Base-by-base conservation (phyloP, 1,140 invertebrate genomes). In the Samia ricini region DNA sequence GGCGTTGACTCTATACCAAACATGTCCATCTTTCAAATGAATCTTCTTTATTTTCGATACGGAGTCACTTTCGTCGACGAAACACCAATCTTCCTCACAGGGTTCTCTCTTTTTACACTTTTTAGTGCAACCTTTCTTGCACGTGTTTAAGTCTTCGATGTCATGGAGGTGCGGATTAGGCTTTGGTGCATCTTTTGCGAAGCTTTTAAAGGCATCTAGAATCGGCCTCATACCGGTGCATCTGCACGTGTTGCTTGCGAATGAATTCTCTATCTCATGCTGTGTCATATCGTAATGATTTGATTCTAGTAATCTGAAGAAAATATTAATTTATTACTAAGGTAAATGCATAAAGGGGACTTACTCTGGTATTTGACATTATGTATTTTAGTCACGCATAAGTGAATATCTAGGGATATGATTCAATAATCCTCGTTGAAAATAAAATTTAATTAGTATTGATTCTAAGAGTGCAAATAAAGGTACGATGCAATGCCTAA, bases 201-300 rank as follows among this genome's bases (percentile, higher is more conserved):
- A 93, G 26, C 92, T 92, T 82, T 95, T 95, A 72, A 96, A 96
- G 3, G 95, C 92, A 48, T 96, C 94, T 20, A 97, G 85, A 74
- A 97, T 97, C 1, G 96, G 94, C 63, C 96, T 88, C 73, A 96
- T 96, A 0, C 96, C 96, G 1, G 96, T 97, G 76, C 96, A 97
- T 23, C 96, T 91, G 68, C 96, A 97, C 18, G 96, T 91, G 76
- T 96, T 96, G 64, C 95, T 94, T n/a, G 93, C 94, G 70, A 95
- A 92, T 0, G 92, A 92, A 68, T 95, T 92, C 76, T 95, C 94
- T 33, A 95, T 91, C 72, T 95, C 91, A 36, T 92, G 85, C 91
- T 92, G 92, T 0, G 91, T 93, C 48, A 93, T 60, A 72, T 87
- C 62, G 66, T 83, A 66, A 56, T 79, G 75, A 52, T 72, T 88